Evolutionary conservation across 2,797 vertebrate species (phyloP), one percentile per base, ranked within the genome.

Genomic region (Alcedo quadribrachys): DNA sequence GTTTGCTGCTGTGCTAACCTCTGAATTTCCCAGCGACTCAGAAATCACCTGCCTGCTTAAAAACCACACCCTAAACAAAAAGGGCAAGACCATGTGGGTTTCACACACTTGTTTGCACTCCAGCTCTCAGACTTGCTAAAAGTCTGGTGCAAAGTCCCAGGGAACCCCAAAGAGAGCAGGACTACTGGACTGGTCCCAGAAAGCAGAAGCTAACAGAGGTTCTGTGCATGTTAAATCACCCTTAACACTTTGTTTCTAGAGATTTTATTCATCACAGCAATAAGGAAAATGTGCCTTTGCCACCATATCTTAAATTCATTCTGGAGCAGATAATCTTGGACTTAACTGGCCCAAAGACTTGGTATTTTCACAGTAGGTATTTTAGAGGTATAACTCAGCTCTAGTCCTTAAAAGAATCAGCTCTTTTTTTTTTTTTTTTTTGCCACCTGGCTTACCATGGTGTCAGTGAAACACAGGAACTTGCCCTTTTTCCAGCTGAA

Each of bases 121-220:
- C 46, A 75, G 2, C 14, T 60, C 17, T 70, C 19, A 70, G 40
- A 14, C 8, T 57, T 0, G 0, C 14, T 53, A 65, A 43, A 90
- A 81, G 50, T 67, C 32, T 65, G 50, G 61, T 60, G 40, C 3
- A 2, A 79, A 69, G 25, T 45, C 42, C 61, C 76, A 55, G 28
- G 57, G 28, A 68, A 65, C 11, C 20, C 33, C 75, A 91, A 43
- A 63, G 16, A 58, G 8, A 5, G 17, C 30, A 79, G 32, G 45
- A 24, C 54, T 54, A 27, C 18, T 25, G 57, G 30, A 51, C 8
- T 79, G 55, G n/a, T 8, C 48, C 20, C 5, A 2, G 10, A 24
- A 30, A 42, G 45, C 37, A 81, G n/a, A 68, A 48, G 15, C 32
- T 74, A 50, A 12, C 20, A 63, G 30, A 27, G 53, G 69, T 50